Conservation (phyloP, 2,888 invertebrate species). For the Cyclophora albipunctata region DNA sequence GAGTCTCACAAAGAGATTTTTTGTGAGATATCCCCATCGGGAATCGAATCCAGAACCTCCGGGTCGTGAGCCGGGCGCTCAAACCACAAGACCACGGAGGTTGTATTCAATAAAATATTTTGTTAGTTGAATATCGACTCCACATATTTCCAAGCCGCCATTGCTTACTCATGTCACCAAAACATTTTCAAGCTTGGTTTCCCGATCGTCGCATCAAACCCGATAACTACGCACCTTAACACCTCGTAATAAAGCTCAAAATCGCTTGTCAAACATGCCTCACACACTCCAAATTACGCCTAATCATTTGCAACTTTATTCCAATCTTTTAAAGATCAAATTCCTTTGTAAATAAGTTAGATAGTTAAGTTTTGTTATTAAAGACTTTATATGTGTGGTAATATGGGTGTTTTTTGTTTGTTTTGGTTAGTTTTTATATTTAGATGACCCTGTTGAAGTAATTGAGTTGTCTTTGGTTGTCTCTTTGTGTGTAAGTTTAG, state of each 20-base stretch:
- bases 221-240: constrained; percentile 13
- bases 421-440: constrained; percentile 39
- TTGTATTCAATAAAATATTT: too few species aligned
- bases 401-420: constrained; percentile 28
- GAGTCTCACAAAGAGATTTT: too few species aligned
- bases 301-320: too few species aligned
- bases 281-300: too few species aligned
- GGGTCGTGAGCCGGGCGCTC: too few species aligned
- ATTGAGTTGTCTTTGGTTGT: constrained; percentile 65
- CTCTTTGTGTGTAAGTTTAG: constrained; percentile 47
- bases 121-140: constrained; percentile 24
- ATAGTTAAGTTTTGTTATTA: neutral
- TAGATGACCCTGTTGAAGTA: constrained; percentile 51
- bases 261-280: constrained; percentile 12
- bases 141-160: constrained; percentile 30
- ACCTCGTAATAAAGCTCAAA: constrained; percentile 17
- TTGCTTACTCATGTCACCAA: constrained; percentile 70
- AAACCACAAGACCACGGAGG: too few species aligned
- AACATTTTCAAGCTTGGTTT: constrained; percentile 66
- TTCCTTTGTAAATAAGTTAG: constrained; percentile 7
- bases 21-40: too few species aligned
- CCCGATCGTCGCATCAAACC: constrained; percentile 35
- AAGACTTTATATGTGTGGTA: rapidly evolving
- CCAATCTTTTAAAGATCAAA: neutral
- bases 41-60: too few species aligned